Base-by-base conservation (phyloP, 2,888 invertebrate genomes). In the Bellardia pandia region DNA sequence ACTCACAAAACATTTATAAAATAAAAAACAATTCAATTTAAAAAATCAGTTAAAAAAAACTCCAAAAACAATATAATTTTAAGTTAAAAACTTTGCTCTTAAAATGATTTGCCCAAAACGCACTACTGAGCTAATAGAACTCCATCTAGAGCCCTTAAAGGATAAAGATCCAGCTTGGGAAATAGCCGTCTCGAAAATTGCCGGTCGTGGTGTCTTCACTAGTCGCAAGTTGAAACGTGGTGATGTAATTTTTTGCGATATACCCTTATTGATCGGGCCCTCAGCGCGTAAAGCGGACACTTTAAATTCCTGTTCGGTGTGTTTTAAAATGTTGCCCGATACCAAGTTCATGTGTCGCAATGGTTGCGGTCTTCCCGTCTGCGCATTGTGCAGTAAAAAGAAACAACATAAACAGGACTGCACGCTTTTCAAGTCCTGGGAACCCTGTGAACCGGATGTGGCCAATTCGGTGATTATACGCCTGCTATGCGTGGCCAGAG, bases 181-280 rank as follows among this genome's bases (percentile, higher is more conserved):
- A 85, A 94, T 97, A 74, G 93, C 93, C 64, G 94, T 94, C 83
- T 96, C 97, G 0, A 91, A 93, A 58, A 91, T 96, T 3, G 95
- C 96, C 66, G 97, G 97, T 9, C 95, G 96, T 14, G 97, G 97
- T 3, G 91, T 97, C 8, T 95, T 97, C 89, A 96, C 97, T 9
- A 95, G 94, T 0, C 94, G 95, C 76, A 95, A 96, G 89, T 95
- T 97, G 16, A 92, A 94, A 88, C 92, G 94, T 7, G 96, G 96
- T 74, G 96, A 97, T 92, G 93, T 96, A 64, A 95, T 97, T 72
- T 97, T 96, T 90, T 94, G 94, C n/a, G 97, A 97, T 91, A 94
- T 94, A 80, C 96, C 97, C 0, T 92, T 97, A 56, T 93, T 97
- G 37, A 93, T 95, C 66, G 97, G 97, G 0, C 96, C 97, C 3